A percentile compares a stretch with the other conserved stretches of the same genome.
phyloP scores from a whole-genome alignment of 1,140 invertebrate genomes.

The Drosophila oshimai region DNA sequence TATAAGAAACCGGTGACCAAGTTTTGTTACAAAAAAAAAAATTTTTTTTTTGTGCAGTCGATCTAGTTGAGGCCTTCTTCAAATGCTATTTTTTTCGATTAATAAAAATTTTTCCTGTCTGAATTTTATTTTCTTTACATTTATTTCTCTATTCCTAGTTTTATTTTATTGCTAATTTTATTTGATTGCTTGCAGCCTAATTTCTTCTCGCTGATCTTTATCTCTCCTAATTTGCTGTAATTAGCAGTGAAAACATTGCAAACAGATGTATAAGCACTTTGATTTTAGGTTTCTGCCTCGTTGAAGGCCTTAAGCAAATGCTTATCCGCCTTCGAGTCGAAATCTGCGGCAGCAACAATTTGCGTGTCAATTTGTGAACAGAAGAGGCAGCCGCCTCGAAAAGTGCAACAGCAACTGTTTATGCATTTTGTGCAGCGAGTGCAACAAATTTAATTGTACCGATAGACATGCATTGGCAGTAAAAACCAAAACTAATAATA shows the following conservation, averaged over 20 bases:
- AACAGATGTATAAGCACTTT: slow-evolving; percentile 15
- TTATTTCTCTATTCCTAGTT: background rate
- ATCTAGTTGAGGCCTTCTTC: too few species aligned
- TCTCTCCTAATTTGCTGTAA: slow-evolving; percentile 19
- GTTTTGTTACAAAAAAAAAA: too few species aligned
- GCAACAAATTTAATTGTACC: slow-evolving; percentile 79
- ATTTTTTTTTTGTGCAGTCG: too few species aligned
- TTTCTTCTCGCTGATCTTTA: slow-evolving; percentile 1
- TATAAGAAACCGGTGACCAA: too few species aligned
- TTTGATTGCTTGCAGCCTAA: background rate
- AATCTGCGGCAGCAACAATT: slow-evolving; percentile 41
- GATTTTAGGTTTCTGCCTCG: slow-evolving; percentile 55
- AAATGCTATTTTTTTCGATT: too few species aligned
- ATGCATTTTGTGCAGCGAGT: slow-evolving; percentile 79
- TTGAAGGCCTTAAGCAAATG: slow-evolving; percentile 64
- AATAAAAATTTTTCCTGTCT: background rate
- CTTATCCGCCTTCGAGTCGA: slow-evolving; percentile 6
- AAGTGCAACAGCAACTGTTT: slow-evolving; percentile 56
- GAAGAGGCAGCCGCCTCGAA: slow-evolving; percentile 33
- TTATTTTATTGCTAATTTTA: background rate
- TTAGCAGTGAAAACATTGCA: slow-evolving; percentile 13
- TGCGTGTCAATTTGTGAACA: slow-evolving; percentile 71
- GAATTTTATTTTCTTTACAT: background rate
- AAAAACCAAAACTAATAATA: slow-evolving; percentile 57
- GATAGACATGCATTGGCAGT: slow-evolving; percentile 78